A percentile compares a stretch with the other conserved stretches of the same genome.
These are phyloP conservation scores for Melanostoma mellinum DNA, from an alignment of 2,888 invertebrate species.

Conservation along the genomic window DNA sequence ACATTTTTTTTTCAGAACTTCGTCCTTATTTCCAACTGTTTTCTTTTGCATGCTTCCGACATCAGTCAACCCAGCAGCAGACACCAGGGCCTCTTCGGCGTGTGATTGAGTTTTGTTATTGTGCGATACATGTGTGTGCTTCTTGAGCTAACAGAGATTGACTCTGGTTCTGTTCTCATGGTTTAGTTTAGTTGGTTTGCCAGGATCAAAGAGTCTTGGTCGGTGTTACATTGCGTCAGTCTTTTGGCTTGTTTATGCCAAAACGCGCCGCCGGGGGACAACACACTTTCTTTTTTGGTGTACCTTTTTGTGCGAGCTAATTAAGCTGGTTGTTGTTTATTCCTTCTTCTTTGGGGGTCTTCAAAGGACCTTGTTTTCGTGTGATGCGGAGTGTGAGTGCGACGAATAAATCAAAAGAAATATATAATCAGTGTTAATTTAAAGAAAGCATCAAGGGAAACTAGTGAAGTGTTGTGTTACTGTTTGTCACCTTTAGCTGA, in stretches of 20 bases:
- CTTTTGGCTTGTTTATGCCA: slow-evolving; percentile 60
- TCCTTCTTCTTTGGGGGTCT: slow-evolving; percentile 3
- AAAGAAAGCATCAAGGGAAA: slow-evolving; percentile 38
- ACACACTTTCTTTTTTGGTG: slow-evolving; percentile 33
- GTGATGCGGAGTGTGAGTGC: not conserved
- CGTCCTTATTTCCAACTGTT: slow-evolving; percentile 57
- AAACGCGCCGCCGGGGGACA: slow-evolving; percentile 54
- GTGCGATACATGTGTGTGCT: slow-evolving; percentile 13
- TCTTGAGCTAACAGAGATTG: slow-evolving; percentile 27
- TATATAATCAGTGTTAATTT: slow-evolving; percentile 39
- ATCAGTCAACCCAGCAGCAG: slow-evolving; percentile 58
- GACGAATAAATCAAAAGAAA: slow-evolving; percentile 44
- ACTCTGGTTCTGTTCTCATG: slow-evolving; percentile 60
- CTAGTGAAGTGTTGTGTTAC: slow-evolving; percentile 35
- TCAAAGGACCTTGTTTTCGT: not conserved
- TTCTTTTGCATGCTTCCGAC: slow-evolving; percentile 62
- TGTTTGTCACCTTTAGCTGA: slow-evolving; percentile 8
- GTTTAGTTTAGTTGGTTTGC: slow-evolving; percentile 58
- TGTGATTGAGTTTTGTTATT: slow-evolving; percentile 50
- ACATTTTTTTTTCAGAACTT: slow-evolving; percentile 28
- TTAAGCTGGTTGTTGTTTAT: slow-evolving; percentile 19
- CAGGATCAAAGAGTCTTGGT: slow-evolving; percentile 68
- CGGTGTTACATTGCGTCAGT: slow-evolving; percentile 56
- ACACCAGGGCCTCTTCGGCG: slow-evolving; percentile 51
- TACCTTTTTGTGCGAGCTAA: slow-evolving; percentile 47